Percentiles rank a stretch among this genome's conserved stretches.
Evolutionary conservation across 1,140 invertebrate genomes (phyloP).

Genomic region (Drosophila oshimai): DNA sequence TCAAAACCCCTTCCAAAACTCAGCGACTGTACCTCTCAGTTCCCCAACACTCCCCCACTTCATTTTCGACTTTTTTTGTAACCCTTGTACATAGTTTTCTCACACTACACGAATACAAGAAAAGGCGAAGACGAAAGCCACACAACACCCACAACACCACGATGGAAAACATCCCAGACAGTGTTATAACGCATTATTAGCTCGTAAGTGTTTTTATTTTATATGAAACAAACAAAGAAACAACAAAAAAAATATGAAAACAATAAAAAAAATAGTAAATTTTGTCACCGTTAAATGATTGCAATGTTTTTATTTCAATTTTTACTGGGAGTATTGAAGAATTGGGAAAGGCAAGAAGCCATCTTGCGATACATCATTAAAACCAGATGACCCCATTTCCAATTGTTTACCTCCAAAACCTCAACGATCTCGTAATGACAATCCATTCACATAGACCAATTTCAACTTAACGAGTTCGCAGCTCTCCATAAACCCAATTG

Average conservation of each 20-base stretch:
- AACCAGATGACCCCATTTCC: not conserved
- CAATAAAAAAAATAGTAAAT: conserved; percentile 83
- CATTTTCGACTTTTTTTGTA: conserved; percentile 21
- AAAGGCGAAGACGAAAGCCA: conserved; percentile 23
- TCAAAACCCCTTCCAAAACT: conserved; percentile 22
- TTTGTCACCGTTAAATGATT: conserved; percentile 81
- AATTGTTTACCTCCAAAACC: not conserved
- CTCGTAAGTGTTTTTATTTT: conserved; percentile 82
- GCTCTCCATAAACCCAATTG: conserved; percentile 21
- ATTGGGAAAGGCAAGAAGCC: too few species aligned
- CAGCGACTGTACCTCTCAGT: conserved; percentile 61
- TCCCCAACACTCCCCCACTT: conserved; percentile 20
- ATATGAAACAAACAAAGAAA: conserved; percentile 83
- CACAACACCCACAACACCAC: conserved; percentile 13
- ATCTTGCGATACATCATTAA: not conserved
- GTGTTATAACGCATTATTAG: conserved; percentile 82
- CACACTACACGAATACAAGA: conserved; percentile 43
- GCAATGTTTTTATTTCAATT: conserved; percentile 7
- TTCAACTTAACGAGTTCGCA: conserved; percentile 25
- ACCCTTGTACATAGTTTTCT: conserved; percentile 76
- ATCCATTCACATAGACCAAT: conserved; percentile 12
- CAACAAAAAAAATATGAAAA: conserved; percentile 82
- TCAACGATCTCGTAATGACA: conserved; percentile 29
- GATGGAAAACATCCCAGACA: conserved; percentile 55
- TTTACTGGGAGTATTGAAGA: not conserved